Base-by-base conservation (phyloP, 53 echinoderm and acorn worm genomes). In the Zoroaster sp. region DNA sequence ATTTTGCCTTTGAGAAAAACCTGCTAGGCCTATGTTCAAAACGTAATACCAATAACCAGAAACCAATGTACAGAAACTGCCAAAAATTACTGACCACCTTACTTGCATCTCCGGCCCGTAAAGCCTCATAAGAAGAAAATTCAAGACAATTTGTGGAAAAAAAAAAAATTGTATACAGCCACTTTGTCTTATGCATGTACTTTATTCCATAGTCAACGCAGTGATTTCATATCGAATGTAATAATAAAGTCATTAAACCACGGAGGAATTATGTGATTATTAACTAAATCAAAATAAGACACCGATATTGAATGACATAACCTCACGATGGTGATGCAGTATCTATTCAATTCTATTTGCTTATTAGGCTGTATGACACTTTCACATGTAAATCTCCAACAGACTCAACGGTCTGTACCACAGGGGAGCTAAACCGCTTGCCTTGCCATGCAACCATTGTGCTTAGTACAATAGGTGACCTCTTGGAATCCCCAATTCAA, bases 381-480 rank as follows among this genome's bases (percentile, higher is more conserved):
- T 81, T 81, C 81, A 67, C 66, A 81, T 81, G 81, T 38, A 80
- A 80, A 80, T 80, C 28, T 18, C 53, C 20, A 9, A 4, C 79
- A 66, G 81, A 81, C 81, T 81, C 81, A 81, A 81, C 81, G 37
- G 81, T 81, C 63, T 11, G 17, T 14, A 17, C 54, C n/a, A 35
- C 53, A 8, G 52, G n/a, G 38, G 38, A 43, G 9, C 74, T 0
- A 39, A 37, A 54, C 55, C 53, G 78, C 78, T 78, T 66, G 66
- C 49, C 36, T 66, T 32, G 66, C 81, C 41, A 81, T 28, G 81
- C 81, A 81, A 81, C 81, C 67, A 81, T 81, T 81, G 81, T 81
- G 9, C 41, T 6, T 1, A 66, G 67, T 40, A 81, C 81, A 81
- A 81, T 81, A 81, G 67, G 5, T 38, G 81, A 81, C 81, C 81